Conservation (phyloP, 2,888 invertebrate species). For the Matsumyia berberina region DNA sequence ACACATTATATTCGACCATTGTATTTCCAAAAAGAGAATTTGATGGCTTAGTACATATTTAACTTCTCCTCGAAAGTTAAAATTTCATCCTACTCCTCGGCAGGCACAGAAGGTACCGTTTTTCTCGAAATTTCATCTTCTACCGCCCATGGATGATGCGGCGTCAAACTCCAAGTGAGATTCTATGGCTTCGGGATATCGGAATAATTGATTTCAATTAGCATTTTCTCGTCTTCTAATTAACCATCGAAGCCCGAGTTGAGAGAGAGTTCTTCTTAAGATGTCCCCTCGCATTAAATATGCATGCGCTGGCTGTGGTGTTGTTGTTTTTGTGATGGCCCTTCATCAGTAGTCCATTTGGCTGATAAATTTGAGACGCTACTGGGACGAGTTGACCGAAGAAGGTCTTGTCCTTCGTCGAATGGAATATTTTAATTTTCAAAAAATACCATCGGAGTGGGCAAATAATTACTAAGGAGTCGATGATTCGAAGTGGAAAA, state of each 20-base stretch:
- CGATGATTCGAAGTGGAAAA: background rate
- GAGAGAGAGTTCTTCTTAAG: slow-evolving; percentile 34
- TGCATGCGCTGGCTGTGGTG: slow-evolving; percentile 30
- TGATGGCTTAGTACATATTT: slow-evolving; percentile 60
- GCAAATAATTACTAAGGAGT: slow-evolving; percentile 9
- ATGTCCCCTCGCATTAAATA: slow-evolving; percentile 42
- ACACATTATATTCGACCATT: slow-evolving; percentile 1
- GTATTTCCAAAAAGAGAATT: slow-evolving; percentile 20
- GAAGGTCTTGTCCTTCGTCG: slow-evolving; percentile 27
- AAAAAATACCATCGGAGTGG: background rate
- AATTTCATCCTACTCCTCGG: slow-evolving; percentile 2
- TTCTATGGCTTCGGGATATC: slow-evolving; percentile 53
- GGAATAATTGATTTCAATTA: slow-evolving; percentile 76
- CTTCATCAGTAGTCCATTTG: slow-evolving; percentile 74
- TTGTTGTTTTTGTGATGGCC: slow-evolving; percentile 35
- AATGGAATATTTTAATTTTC: slow-evolving; percentile 47
- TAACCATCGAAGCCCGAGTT: slow-evolving; percentile 57
- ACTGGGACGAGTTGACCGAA: slow-evolving; percentile 29
- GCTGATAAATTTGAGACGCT: slow-evolving; percentile 28
- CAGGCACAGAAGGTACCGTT: slow-evolving; percentile 1
- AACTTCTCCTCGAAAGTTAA: slow-evolving; percentile 34
- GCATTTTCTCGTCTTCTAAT: slow-evolving; percentile 67
- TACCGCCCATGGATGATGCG: background rate
- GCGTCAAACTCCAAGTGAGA: slow-evolving; percentile 7
- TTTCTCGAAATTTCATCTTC: background rate